Base-by-base conservation (phyloP, 1,140 invertebrate genomes). In the Scaptodrosophila lebanonensis region DNA sequence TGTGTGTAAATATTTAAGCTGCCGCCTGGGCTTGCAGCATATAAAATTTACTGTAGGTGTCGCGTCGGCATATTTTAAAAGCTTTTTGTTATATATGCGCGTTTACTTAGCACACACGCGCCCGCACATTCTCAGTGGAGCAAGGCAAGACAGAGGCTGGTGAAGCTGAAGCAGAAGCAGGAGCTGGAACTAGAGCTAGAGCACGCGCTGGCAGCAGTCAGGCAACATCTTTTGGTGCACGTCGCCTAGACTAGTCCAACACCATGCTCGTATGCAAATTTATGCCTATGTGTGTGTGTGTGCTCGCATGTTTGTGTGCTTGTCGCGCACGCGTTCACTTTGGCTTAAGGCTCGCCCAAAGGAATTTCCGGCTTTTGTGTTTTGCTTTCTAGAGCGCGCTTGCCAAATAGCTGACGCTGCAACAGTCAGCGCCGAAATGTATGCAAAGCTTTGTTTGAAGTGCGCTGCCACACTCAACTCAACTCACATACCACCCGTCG, bases 1-100 rank as follows among this genome's bases (percentile, higher is more conserved):
- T 68, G 56, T 61, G 49, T 63, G 66, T 75, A 77, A 77, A 77
- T 77, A 71, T 77, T 77, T 77, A 77, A 77, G 69, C 71, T 72
- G 66, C 57, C 66, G 13, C 2, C 22, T 4, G 22, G 8, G 22
- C 22, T 38, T 38, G 11, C 5, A 62, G 66, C 69, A 75, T 66
- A 76, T 83, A 69, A 77, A 84, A 83, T 83, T 66, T 77, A 83
- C 77, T 68, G 67, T 67, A 84, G 82, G 82, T 84, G 82, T 84
- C 75, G 82, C 82, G 82, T 84, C 82, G 82, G 82, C 82, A 84
- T 84, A 84, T 84, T 84, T 84, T 84, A 84, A 84, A 84, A 84
- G 82, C 82, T 72, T 82, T 84, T 84, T 67, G 66, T 79, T 84
- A 71, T 60, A 73, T 64, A 58, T 45, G 27, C 40, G 53, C 73